These are phyloP conservation scores for Hypena proboscidalis DNA, from an alignment of 2,888 invertebrate species.

Conservation along the genomic window DNA sequence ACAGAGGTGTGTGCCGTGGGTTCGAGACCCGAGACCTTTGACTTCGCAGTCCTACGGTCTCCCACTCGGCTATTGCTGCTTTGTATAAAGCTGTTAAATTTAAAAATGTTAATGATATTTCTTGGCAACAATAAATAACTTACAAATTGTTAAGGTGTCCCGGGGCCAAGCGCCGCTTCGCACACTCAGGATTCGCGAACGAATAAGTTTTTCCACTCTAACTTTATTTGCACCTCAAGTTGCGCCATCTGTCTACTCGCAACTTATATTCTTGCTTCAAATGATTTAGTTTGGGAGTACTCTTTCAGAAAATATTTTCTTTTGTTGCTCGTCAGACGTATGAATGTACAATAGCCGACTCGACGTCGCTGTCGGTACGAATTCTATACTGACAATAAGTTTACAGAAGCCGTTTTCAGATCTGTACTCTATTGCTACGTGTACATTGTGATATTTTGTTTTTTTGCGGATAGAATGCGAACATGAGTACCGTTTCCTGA, in stretches of 20 bases:
- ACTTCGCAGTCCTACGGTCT: too few relatives aligned
- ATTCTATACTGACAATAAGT: constrained; percentile 52
- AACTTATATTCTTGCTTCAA: constrained; percentile 81
- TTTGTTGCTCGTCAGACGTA: constrained; percentile 70
- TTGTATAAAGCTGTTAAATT: constrained; percentile 65
- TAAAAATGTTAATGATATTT: constrained; percentile 81
- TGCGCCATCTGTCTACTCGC: constrained; percentile 68
- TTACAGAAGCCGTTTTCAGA: constrained; percentile 47
- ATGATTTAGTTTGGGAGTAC: constrained; percentile 81
- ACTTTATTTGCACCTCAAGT: constrained; percentile 82
- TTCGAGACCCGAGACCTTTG: too few relatives aligned
- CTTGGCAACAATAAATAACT: constrained; percentile 80
- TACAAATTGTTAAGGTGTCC: constrained; percentile 81
- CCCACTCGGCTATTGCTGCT: too few relatives aligned
- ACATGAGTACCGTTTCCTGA: too few relatives aligned
- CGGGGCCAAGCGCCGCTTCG: constrained; percentile 66
- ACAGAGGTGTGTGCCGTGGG: too few relatives aligned
- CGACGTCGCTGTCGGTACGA: constrained; percentile 41
- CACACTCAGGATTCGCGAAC: constrained; percentile 65
- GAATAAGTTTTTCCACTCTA: constrained; percentile 83
- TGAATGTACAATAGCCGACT: constrained; percentile 69
- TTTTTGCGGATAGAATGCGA: too few relatives aligned
- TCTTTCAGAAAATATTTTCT: constrained; percentile 79
- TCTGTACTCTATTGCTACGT: constrained; percentile 16
- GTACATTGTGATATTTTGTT: too few relatives aligned